Evolutionary conservation across 2,888 invertebrate species (phyloP), one percentile per base, ranked within the genome.

Genomic region (Coronaproctus castanopsis): DNA sequence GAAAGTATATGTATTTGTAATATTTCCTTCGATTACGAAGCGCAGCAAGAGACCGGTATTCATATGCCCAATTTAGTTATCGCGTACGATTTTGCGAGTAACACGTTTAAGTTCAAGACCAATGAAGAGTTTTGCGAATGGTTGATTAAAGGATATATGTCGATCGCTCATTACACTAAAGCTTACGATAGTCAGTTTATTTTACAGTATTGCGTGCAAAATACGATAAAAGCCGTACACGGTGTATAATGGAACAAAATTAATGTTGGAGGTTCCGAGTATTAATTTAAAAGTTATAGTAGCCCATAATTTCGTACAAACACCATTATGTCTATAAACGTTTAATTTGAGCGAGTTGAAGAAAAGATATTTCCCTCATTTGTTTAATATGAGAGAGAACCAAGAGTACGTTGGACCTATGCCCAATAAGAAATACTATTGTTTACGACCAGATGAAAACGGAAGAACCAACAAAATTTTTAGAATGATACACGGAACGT

Each of bases 301-400:
- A 52, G 64, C 64, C 55, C 52, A 66, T 2, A 67, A 67, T 62
- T 68, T 67, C 60, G 65, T 69, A 52, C 67, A 66, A 3, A 67
- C 68, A 67, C 56, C 64, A 21, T 59, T 67, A 5, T 24, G 62
- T 1, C 66, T 67, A 2, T 66, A 67, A 63, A 64, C 67, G 2
- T 67, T 69, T 57, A 67, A 63, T 23, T 59, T 69, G 3, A 61
- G 55, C 1, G 52, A 55, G 5, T 24, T 57, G 1, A 64, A 62
- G 24, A 67, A 68, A 61, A 65, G 66, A 0, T 63, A 65, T 54
- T 68, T 68, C 62, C 68, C 66, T 2, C 65, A 63, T 58, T 53
- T 65, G 3, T 67, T 67, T 54, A 67, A 67, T 50, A 67, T 8
- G 3, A 59, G 61, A 1, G 65, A 60, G 54, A 67, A 68, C 61